Base-by-base conservation (phyloP, 2,888 invertebrate species). In the Tetanocera ferruginea region DNA sequence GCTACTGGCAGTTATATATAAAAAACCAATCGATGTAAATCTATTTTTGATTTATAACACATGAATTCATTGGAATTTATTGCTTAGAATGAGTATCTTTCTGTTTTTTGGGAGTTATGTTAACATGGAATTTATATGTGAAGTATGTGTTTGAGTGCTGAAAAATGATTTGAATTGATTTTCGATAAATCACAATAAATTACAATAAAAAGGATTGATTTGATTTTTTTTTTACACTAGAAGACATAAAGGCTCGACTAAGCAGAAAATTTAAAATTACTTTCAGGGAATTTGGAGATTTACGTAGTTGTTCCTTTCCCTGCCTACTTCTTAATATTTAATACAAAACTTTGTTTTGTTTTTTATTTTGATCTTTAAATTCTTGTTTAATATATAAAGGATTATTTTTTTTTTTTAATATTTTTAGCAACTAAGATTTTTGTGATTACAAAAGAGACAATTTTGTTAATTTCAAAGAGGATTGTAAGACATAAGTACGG, bases 21-120 rank as follows among this genome's bases (percentile, higher is more conserved):
- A 62, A 60, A 60, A 9, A 31, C 14, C 71, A 19, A 34, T 17
- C 55, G 34, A 55, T 31, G 71, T 55, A 76, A 76, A 57, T 67
- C n/a, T 43, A 9, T 52, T 70, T 70, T 57, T 70, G 76, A 76
- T 76, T 76, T 76, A 70, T 76, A 49, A 70, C 60, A 69, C 52
- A 34, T 19, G 62, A 43, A 60, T 57, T 49, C 28, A 60, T 70
- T 49, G 49, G 49, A 70, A 69, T 76, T 70, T 60, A 43, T 25
- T 73, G 37, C 43, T 64, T 31, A 5, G n/a, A n/a, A 11, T 19
- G 3, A 14, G 25, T 3, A n/a, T 55, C 23, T 23, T 55, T n/a
- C n/a, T n/a, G n/a, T n/a, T n/a, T n/a, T 19, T n/a, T 8, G 4
- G 57, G 6, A 25, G 25, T 25, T 23, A 28, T 25, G 3, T 23